Conservation (phyloP, 1,140 invertebrate species). For the Caenorhabditis briggsae region DNA sequence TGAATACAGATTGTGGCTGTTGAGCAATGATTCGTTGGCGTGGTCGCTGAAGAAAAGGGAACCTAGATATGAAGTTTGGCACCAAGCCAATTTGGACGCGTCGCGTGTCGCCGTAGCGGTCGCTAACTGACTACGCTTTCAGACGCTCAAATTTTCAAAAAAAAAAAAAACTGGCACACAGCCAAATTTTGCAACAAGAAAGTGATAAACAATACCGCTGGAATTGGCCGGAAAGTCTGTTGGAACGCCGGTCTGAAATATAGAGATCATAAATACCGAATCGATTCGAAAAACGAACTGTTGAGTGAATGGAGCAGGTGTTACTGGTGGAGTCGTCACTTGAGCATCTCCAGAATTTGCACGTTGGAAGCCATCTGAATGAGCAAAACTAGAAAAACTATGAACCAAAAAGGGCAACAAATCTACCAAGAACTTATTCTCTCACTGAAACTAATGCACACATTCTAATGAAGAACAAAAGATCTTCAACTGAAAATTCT, state of each 20-base stretch:
- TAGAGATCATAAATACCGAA: neutral
- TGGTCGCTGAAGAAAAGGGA: constrained; percentile 30
- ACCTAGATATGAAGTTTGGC: too few relatives aligned
- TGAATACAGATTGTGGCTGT: constrained; percentile 45
- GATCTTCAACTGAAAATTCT: too few relatives aligned
- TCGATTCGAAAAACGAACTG: neutral
- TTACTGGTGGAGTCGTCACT: neutral
- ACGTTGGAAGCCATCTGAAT: constrained; percentile 51
- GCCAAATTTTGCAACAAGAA: neutral
- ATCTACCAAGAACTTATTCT: neutral
- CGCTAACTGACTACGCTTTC: too few relatives aligned
- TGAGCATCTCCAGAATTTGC: constrained; percentile 38
- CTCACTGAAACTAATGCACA: neutral
- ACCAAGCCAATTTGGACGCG: too few relatives aligned
- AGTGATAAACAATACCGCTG: constrained; percentile 3
- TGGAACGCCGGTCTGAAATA: constrained; percentile 45
- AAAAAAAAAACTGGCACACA: neutral
- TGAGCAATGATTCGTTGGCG: constrained; percentile 49
- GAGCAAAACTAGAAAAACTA: constrained; percentile 19
- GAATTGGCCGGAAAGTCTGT: constrained; percentile 47
- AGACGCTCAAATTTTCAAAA: neutral
- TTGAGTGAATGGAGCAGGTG: constrained; percentile 8
- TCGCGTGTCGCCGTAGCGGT: too few relatives aligned
- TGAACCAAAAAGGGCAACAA: neutral
- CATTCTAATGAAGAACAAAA: neutral